Evolutionary conservation across 2,113 vertebrate species (phyloP).

Genomic region (Fukomys damarensis): DNA sequence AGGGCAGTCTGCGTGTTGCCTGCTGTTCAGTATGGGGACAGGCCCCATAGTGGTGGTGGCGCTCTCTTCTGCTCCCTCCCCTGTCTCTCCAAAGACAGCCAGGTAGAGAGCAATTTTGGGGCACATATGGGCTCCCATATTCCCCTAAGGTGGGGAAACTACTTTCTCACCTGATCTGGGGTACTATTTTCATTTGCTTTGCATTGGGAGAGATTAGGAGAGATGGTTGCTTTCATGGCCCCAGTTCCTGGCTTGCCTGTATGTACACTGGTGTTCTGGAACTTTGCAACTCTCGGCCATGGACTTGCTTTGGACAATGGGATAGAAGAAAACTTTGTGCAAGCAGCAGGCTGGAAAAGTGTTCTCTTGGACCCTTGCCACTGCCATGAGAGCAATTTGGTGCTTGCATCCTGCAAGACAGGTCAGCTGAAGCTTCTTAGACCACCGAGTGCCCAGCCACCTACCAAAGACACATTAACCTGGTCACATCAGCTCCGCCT

Average conservation of each 20-base stretch:
- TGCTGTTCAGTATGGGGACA: not conserved
- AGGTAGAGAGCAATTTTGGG: not conserved
- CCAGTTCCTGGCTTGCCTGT: not conserved
- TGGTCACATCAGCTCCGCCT: not conserved
- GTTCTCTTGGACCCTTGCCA: not conserved
- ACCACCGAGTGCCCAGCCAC: not conserved
- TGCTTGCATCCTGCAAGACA: not conserved
- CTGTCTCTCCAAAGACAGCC: not conserved
- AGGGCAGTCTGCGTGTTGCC: not conserved
- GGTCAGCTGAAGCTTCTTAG: not conserved
- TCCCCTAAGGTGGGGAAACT: not conserved
- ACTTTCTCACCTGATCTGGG: not conserved
- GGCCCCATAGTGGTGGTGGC: not conserved
- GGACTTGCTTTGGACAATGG: not conserved
- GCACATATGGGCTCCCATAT: not conserved
- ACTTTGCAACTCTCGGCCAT: not conserved
- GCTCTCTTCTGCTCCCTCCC: not conserved
- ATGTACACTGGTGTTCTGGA: not conserved
- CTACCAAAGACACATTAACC: not conserved
- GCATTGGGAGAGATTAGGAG: not conserved
- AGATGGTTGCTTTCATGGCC: not conserved
- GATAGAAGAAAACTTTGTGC: not conserved
- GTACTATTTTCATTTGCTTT: not conserved
- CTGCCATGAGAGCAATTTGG: not conserved
- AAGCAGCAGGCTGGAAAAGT: not conserved